Base-by-base conservation (phyloP, 2,113 vertebrate species). In the Amia ocellicauda region DNA sequence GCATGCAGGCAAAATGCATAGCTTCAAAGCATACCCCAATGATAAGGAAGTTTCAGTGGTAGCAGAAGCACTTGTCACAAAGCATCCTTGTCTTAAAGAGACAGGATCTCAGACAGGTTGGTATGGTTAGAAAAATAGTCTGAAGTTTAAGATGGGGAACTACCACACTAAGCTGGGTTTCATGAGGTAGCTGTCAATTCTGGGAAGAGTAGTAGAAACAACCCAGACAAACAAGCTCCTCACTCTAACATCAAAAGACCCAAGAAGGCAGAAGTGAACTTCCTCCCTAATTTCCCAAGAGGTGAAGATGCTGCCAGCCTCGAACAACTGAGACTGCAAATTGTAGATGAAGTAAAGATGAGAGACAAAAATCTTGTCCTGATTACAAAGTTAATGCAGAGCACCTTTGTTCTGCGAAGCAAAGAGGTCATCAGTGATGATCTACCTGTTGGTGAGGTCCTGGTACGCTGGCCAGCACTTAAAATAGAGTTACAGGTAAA, bases 81-180 rank as follows among this genome's bases (percentile, higher is more conserved):
- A 52, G 1, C 57, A 75, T 58, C 67, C 59, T 1, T 66, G 62
- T 59, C 52, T 73, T 1, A 72, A 61, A 63, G 55, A 73, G 41
- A 28, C 27, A 47, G 62, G 70, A n/a, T 73, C 68, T 10, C 19
- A 40, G 42, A 64, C 58, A 28, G 70, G 70, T 19, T 72, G 70
- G 43, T 41, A 67, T 36, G 57, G 67, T 3, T 75, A 67, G 66
- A 62, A 61, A 49, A 67, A 64, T 3, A 62, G 68, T 10, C 7
- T 68, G 0, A 54, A 41, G n/a, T 65, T 62, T 58, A 70, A 69
- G n/a, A 72, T 70, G 62, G 69, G 72, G 1, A 71, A 75, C 51
- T 75, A 19, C 14, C 3, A 36, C 0, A 28, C 40, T 3, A 76
- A 63, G 24, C 31, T 66, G 57, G 71, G 20, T 62, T 31, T 66